phyloP scores from a whole-genome alignment of 2,888 invertebrate species.

The Melinaea menophilus region DNA sequence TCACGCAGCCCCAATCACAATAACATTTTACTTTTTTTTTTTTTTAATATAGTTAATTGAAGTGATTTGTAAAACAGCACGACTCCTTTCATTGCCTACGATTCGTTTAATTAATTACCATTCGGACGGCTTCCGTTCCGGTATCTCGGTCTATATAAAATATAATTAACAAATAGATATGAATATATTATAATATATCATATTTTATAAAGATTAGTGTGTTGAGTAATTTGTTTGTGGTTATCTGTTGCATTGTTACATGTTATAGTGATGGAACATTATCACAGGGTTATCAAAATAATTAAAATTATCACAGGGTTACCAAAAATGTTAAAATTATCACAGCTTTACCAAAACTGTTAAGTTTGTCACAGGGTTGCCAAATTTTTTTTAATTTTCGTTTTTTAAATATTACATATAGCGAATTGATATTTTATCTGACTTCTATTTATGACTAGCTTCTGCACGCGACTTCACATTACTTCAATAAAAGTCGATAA shows the following conservation, averaged over 20 bases:
- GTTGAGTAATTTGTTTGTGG: background rate
- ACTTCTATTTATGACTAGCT: background rate
- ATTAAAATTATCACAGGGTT: background rate
- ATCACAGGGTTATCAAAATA: background rate
- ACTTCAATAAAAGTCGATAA: background rate
- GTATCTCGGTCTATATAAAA: constrained; percentile 54
- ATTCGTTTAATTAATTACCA: constrained; percentile 76
- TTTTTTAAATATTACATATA: too few species aligned
- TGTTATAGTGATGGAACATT: background rate
- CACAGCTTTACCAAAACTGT: background rate
- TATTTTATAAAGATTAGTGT: background rate
- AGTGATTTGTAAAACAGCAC: constrained; percentile 78
- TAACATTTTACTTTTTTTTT: constrained; percentile 34
- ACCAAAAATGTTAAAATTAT: background rate
- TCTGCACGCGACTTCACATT: background rate
- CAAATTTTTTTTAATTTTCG: too few species aligned
- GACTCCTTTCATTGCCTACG: constrained; percentile 77
- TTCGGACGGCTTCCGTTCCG: constrained; percentile 73
- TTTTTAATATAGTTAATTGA: constrained; percentile 78
- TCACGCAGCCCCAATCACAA: constrained; percentile 64
- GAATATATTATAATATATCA: constrained; percentile 4
- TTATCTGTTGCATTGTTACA: constrained; percentile 1
- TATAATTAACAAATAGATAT: constrained; percentile 8
- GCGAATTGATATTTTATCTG: background rate
- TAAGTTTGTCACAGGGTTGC: background rate